Conservation (phyloP, 2,113 vertebrate genomes). For the Deroptyus accipitrinus region DNA sequence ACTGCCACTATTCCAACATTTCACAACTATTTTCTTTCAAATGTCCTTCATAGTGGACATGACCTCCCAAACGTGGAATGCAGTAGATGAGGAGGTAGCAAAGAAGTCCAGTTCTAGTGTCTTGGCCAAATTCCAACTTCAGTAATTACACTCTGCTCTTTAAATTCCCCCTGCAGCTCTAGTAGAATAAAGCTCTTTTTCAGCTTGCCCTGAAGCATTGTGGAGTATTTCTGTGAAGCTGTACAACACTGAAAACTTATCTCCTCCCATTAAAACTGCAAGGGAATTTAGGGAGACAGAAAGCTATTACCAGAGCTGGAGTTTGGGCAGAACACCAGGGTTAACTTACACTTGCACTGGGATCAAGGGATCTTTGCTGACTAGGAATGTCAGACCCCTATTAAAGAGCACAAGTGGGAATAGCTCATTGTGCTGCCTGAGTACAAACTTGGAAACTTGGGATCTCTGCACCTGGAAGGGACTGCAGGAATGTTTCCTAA, state of each 20-base stretch:
- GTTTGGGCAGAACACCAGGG: slow-evolving; percentile 6
- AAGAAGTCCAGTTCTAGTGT: not conserved
- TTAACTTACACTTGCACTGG: not conserved
- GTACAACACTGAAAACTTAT: not conserved
- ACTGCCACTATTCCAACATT: not conserved
- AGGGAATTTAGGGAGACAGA: slow-evolving; percentile 7
- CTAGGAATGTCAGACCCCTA: not conserved
- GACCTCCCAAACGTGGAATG: not conserved
- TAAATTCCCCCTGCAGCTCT: not conserved
- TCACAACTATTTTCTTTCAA: not conserved
- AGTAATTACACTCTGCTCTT: slow-evolving; percentile 11
- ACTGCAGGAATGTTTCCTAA: not conserved
- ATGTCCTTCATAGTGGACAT: not conserved
- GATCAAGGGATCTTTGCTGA: not conserved
- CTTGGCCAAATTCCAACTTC: not conserved
- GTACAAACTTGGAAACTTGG: not conserved
- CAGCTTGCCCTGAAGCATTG: not conserved
- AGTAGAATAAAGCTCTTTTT: not conserved
- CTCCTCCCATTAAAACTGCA: not conserved
- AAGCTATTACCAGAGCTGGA: not conserved
- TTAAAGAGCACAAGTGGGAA: not conserved
- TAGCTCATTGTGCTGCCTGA: not conserved
- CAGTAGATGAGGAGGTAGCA: not conserved
- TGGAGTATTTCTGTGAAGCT: not conserved
- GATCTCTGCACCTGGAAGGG: fast-evolving